Evolutionary conservation across 2,888 invertebrate species (phyloP), one percentile per base, ranked within the genome.

Genomic region (Drosophila parthenogenetica): DNA sequence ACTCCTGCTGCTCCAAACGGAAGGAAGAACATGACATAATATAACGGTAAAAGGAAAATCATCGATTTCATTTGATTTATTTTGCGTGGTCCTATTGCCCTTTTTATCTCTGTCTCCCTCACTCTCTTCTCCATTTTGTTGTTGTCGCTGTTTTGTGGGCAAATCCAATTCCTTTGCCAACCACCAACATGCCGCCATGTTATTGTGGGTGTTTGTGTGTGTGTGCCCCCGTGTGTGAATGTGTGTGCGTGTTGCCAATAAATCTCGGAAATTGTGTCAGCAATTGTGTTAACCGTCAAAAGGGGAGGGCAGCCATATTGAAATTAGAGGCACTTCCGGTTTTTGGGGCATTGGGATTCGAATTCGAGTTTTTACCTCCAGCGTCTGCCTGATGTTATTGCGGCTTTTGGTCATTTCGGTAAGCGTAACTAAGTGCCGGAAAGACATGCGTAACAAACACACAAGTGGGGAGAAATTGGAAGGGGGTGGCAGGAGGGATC

Each of bases 11-110:
- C 46, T 50, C 51, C 57, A 35, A 32, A 5, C 17, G 51, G 70
- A 74, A 74, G 86, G 87, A 82, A 77, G 68, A 77, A 74, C 87
- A 86, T 86, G 83, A 88, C 89, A 83, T 88, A 83, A 83, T 83
- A 82, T 79, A 88, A 77, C 80, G 87, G 87, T 88, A 88, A 88
- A 88, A 86, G 83, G 83, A 88, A 83, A 83, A 83, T 88, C 83
- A 83, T 83, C 89, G 83, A 86, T 88, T 83, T 83, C 77, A 83
- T 86, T 83, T 88, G 89, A 88, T 88, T 83, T 86, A 88, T 83
- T 79, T 80, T 68, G 73, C 51, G 68, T 50, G 64, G 39, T 43
- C 55, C 66, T 54, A 46, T 48, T 58, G 57, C 43, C 53, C 43
- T 62, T 59, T 73, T 58, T 61, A 50, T 37, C 13, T 22, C 13